These are phyloP conservation scores for Ostrea edulis DNA, from an alignment of 1,140 invertebrate genomes.

Conservation along the genomic window DNA sequence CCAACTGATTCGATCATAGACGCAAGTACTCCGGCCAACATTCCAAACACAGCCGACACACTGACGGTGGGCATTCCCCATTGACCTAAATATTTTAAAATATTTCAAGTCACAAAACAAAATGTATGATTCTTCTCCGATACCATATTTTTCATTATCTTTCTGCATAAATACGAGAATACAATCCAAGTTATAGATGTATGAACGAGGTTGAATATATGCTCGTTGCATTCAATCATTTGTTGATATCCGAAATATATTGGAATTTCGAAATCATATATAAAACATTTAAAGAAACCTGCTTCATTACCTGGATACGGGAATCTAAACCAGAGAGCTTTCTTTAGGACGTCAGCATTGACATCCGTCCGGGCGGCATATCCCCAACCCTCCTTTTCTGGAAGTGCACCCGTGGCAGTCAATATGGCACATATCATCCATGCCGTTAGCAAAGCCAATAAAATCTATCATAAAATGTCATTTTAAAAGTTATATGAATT, in stretches of 20 bases:
- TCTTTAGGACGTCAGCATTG: constrained; percentile 86
- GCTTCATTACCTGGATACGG: constrained; percentile 87
- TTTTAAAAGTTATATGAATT: not conserved
- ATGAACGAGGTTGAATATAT: no score
- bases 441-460: constrained; percentile 62
- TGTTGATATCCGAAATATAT: no score
- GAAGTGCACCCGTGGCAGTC: constrained; percentile 85
- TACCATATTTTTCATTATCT: no score
- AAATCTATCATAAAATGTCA: constrained; percentile 52
- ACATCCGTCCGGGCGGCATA: constrained; percentile 90
- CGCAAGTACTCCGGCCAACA: constrained; percentile 73
- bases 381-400: constrained; percentile 78
- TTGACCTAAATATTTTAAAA: constrained; percentile 62
- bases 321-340: constrained; percentile 90
- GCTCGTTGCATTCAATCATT: no score
- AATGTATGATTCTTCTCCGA: no score
- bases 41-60: constrained; percentile 71
- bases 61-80: constrained; percentile 76
- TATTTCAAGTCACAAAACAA: no score
- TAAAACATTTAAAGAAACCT: no score
- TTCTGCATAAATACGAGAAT: no score
- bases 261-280: no score
- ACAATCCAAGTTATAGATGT: no score
- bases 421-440: constrained; percentile 89
- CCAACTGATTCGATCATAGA: constrained; percentile 77